Evolutionary conservation across 2,888 invertebrate genomes (phyloP).

Genomic region (Scaeva pyrastri): DNA sequence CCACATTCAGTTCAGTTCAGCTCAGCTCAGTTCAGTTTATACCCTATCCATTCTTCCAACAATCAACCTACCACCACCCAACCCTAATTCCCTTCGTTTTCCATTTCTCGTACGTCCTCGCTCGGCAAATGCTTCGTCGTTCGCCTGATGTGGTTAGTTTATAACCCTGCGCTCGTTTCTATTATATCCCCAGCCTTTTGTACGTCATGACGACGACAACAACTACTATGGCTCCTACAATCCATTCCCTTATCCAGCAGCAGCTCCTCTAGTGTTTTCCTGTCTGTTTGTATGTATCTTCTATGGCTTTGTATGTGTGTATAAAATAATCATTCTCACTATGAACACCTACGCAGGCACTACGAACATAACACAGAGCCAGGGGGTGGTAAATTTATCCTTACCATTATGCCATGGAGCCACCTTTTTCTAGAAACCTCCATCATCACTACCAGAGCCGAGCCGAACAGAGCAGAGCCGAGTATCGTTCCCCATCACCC

Average conservation of each 20-base stretch:
- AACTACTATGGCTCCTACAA: conserved; percentile 44
- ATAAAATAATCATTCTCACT: conserved; percentile 65
- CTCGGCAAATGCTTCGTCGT: conserved; percentile 45
- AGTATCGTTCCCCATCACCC: conserved; percentile 62
- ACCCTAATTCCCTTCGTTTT: conserved; percentile 41
- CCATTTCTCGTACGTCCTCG: conserved; percentile 24
- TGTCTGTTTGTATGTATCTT: conserved; percentile 23
- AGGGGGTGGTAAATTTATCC: conserved; percentile 67
- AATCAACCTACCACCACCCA: conserved; percentile 21
- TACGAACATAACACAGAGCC: not conserved
- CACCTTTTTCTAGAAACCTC: conserved; percentile 46
- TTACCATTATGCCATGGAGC: conserved; percentile 59
- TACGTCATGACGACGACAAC: conserved; percentile 65
- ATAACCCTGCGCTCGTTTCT: conserved; percentile 74
- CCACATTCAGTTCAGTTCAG: conserved; percentile 43
- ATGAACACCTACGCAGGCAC: conserved; percentile 61
- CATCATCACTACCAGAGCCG: conserved; percentile 42
- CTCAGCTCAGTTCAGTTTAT: not conserved
- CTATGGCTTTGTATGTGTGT: conserved; percentile 19
- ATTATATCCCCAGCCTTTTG: conserved; percentile 70
- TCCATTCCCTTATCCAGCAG: conserved; percentile 29
- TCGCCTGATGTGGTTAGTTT: conserved; percentile 75
- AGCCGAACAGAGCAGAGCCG: too few relatives aligned
- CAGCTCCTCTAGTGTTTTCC: conserved; percentile 27
- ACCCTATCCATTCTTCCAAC: not conserved